Base-by-base conservation (phyloP, 2,797 vertebrate genomes). In the Podarcis lilfordi region DNA sequence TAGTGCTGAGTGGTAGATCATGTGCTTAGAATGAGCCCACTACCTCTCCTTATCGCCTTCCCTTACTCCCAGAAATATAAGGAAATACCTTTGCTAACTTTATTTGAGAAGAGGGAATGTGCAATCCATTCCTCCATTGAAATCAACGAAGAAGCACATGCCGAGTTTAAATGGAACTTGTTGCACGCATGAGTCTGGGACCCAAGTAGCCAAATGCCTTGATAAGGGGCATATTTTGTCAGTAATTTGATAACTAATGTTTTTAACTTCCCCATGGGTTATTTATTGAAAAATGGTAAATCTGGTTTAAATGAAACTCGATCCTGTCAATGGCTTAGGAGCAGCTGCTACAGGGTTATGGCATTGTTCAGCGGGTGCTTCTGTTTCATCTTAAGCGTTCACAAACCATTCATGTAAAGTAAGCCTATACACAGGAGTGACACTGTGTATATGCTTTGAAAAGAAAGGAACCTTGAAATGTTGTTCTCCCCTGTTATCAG, bases 291-390 rank as follows among this genome's bases (percentile, higher is more conserved):
- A 74, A 97, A 97, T 95, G 94, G 96, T 95, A 97, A 97, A 97
- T 97, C 96, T 97, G 97, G 96, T 97, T 97, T 97, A 96, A 97
- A 97, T 97, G 95, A 98, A 98, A 97, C 90, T 85, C 94, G 95
- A 97, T 97, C 94, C 95, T 94, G 95, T 93, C 97, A 97, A 97
- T 97, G 95, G 96, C 96, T 97, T 96, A 97, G 97, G 96, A 96
- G 95, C 95, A 96, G 93, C 95, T 96, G 97, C 96, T 95, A 96
- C 93, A 94, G 94, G 96, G 96, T 97, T 96, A 96, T 93, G 94
- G 96, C 90, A 93, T 96, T 96, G 96, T 96, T 97, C 95, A 96
- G 92, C 96, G 96, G 97, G 96, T 97, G 97, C 95, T 97, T 96
- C 95, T 96, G 94, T 96, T 97, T 96, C 95, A 93, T 95, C 96